These are phyloP conservation scores for Magallana nippona DNA, from an alignment of 2,888 invertebrate species.

Conservation along the genomic window DNA sequence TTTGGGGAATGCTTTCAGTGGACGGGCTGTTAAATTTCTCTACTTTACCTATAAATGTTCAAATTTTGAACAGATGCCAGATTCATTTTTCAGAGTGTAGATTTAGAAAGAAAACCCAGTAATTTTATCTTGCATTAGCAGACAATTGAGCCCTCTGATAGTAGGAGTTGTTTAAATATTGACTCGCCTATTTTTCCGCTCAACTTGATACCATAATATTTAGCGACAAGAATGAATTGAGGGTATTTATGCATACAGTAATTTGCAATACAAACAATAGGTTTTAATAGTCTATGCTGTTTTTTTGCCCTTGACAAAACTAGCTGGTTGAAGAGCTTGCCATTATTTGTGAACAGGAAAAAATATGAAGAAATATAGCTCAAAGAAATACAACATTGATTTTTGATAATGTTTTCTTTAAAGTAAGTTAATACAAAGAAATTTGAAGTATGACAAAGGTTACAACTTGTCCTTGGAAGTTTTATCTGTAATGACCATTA, in stretches of 20 bases:
- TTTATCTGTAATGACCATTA: constrained; percentile 9
- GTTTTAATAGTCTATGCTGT: background rate
- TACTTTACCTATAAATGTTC: constrained; percentile 32
- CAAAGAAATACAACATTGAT: background rate
- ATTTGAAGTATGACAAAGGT: background rate
- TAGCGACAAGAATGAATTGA: background rate
- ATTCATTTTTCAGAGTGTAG: constrained; percentile 26
- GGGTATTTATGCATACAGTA: background rate
- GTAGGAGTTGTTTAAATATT: constrained; percentile 23
- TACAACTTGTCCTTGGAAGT: background rate
- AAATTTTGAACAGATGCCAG: constrained; percentile 33
- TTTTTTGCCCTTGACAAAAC: constrained; percentile 20
- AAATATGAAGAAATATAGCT: background rate
- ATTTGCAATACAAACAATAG: constrained; percentile 7
- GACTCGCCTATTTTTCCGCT: background rate
- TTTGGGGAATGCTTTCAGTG: background rate
- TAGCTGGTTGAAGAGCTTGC: no score
- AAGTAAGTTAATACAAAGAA: background rate
- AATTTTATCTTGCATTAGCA: constrained; percentile 20
- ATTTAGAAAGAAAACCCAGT: constrained; percentile 14
- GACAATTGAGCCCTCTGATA: background rate
- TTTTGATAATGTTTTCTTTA: constrained; percentile 10
- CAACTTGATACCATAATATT: constrained; percentile 15
- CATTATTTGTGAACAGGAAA: no score
- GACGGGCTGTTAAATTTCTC: constrained; percentile 18